Evolutionary conservation across 2,113 vertebrate species (phyloP).

Genomic region (Apistogramma diplotaenia): DNA sequence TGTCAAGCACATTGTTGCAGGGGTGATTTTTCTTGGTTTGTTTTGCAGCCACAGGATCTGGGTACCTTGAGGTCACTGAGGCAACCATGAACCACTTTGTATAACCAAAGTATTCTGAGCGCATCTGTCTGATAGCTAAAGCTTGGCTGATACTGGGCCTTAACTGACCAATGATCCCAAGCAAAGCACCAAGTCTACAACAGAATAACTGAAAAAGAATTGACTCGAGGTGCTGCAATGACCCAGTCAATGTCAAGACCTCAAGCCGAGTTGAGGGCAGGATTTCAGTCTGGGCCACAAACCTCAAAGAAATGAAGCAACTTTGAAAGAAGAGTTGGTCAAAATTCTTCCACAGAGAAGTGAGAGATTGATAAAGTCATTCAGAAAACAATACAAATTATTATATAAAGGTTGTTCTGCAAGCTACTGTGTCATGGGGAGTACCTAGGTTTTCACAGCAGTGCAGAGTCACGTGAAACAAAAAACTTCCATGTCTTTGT

Average conservation of each 20-base stretch:
- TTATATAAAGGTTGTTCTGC: not conserved
- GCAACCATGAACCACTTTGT: too few relatives aligned
- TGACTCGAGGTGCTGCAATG: not conserved
- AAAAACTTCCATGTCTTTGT: not conserved
- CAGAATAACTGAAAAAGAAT: not conserved
- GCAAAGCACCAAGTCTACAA: not conserved
- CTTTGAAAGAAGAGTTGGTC: not conserved
- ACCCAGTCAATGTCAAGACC: not conserved
- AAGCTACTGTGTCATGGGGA: not conserved
- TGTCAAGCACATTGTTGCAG: not conserved
- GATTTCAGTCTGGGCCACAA: not conserved
- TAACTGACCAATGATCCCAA: too few relatives aligned
- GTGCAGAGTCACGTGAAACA: fast-evolving
- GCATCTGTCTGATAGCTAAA: too few relatives aligned
- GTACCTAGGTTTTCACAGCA: not conserved
- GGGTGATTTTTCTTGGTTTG: not conserved
- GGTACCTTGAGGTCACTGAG: not conserved
- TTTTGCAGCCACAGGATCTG: not conserved
- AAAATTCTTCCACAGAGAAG: not conserved
- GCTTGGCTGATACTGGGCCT: too few relatives aligned
- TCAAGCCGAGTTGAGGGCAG: not conserved
- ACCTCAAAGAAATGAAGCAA: not conserved
- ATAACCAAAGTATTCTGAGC: too few relatives aligned
- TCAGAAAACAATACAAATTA: not conserved
- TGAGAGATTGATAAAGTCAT: not conserved